These are phyloP conservation scores for Diabrotica undecimpunctata DNA, from an alignment of 1,140 invertebrate species.

Conservation along the genomic window DNA sequence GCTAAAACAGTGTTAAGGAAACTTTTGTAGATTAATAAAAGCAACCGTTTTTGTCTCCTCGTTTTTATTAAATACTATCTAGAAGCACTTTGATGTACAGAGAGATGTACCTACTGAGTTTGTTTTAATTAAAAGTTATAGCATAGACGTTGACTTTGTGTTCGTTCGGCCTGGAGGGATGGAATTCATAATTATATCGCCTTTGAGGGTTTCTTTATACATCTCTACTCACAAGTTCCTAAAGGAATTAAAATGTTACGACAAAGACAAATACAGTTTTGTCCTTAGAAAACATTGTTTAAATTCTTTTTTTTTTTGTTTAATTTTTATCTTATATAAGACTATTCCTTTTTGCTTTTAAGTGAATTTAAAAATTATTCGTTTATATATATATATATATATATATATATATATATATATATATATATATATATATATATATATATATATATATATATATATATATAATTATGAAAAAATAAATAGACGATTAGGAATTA, in stretches of 20 bases:
- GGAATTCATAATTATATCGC: constrained; percentile 43
- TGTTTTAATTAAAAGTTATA: constrained; percentile 44
- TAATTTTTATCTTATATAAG: neutral
- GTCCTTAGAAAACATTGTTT: neutral
- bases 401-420: too few species aligned
- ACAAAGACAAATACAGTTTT: neutral
- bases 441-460: too few species aligned
- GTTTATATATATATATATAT: too few species aligned
- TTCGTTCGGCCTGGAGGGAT: constrained; percentile 30
- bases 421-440: too few species aligned
- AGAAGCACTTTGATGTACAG: constrained; percentile 39
- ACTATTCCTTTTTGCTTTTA: too few species aligned
- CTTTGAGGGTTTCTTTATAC: constrained; percentile 37
- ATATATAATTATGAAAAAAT: too few species aligned
- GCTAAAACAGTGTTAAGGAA: too few species aligned
- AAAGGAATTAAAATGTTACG: constrained; percentile 11
- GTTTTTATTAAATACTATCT: constrained; percentile 39
- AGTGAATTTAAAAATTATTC: too few species aligned
- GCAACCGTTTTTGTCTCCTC: constrained; percentile 1
- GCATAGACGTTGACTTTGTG: constrained; percentile 39
- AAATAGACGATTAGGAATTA: too few species aligned
- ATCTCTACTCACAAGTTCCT: constrained; percentile 16
- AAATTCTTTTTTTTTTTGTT: neutral
- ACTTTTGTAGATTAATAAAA: neutral
- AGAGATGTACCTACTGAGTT: constrained; percentile 33